Base-by-base conservation (phyloP, 1,140 invertebrate species). In the Watersipora subatra region DNA sequence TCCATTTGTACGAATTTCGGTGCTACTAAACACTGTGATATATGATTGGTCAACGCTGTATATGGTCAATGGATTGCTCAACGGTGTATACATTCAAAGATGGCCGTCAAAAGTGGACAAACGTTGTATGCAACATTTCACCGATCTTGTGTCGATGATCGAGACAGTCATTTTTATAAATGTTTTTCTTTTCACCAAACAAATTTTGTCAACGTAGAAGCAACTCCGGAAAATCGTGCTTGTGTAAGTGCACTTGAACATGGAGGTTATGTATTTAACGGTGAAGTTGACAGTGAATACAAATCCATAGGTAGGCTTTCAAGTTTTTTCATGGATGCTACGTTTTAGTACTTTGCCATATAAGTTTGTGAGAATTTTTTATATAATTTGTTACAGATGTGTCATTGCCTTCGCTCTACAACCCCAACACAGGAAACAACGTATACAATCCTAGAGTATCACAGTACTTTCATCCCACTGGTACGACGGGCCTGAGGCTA, bases 341-440 rank as follows among this genome's bases (percentile, higher is more conserved):
- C 27, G 25, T 58, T 59, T 28, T 2, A 57, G 34, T 46, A n/a
- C 34, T 46, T 46, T n/a, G 27, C 22, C 57, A 28, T 2, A 2
- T 27, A 62, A 22, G 3, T 12, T 63, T 17, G 19, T 29, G 1
- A 26, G 2, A 25, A 59, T 28, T 57, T 3, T 24, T 28, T 55
- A 30, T 29, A 58, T 34, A 34, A 34, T 68, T 15, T 27, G 3
- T 69, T 70, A 56, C 69, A 76, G 75, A 76, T 72, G 74, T 77
- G 2, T 75, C 73, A 69, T 69, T 78, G 28, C 76, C 76, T 26
- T 76, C 77, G 2, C 67, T 78, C 56, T 78, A 77, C 66, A 78
- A 77, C 75, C 77, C 76, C 19, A 70, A 69, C 28, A 72, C 70
- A 28, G 70, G 62, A 26, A 66, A 68, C n/a, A 73, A 72, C 29